Conservation (phyloP, 2,888 invertebrate species). For the Fragum sueziense region DNA sequence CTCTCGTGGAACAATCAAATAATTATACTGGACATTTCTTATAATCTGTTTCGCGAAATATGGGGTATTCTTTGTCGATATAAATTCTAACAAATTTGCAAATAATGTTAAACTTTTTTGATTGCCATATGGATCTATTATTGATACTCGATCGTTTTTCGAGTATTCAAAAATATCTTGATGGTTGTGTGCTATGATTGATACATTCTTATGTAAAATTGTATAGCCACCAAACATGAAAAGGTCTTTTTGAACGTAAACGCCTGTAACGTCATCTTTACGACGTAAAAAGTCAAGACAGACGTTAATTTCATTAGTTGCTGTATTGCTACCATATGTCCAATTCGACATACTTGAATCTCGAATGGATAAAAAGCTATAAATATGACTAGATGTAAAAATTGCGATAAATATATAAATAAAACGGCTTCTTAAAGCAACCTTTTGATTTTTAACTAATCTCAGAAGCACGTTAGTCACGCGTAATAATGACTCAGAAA, state of each 20-base stretch:
- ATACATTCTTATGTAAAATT: slow-evolving; percentile 68
- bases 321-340: slow-evolving; percentile 53
- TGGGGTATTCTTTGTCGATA: slow-evolving; percentile 66
- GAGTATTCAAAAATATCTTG: slow-evolving; percentile 56
- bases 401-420: slow-evolving; percentile 39
- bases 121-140: neutral
- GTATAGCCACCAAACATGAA: slow-evolving; percentile 69
- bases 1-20: slow-evolving; percentile 61
- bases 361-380: slow-evolving; percentile 22
- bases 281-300: slow-evolving; percentile 65
- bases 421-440: slow-evolving; percentile 33
- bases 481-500: slow-evolving; percentile 17
- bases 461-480: slow-evolving; percentile 25
- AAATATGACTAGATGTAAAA: slow-evolving; percentile 46
- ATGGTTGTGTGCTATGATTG: slow-evolving; percentile 64
- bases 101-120: slow-evolving; percentile 43
- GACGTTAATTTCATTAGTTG: slow-evolving; percentile 61
- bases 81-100: slow-evolving; percentile 65
- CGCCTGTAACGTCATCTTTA: slow-evolving; percentile 71
- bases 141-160: neutral
- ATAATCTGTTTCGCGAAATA: slow-evolving; percentile 68
- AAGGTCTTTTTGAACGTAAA: slow-evolving; percentile 68
- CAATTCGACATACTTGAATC: slow-evolving; percentile 47
- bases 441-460: neutral
- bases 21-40: slow-evolving; percentile 68